Percentiles rank a stretch among this genome's conserved stretches.
phyloP scores from a whole-genome alignment of 2,888 invertebrate species.

The Dexiosoma caninum region DNA sequence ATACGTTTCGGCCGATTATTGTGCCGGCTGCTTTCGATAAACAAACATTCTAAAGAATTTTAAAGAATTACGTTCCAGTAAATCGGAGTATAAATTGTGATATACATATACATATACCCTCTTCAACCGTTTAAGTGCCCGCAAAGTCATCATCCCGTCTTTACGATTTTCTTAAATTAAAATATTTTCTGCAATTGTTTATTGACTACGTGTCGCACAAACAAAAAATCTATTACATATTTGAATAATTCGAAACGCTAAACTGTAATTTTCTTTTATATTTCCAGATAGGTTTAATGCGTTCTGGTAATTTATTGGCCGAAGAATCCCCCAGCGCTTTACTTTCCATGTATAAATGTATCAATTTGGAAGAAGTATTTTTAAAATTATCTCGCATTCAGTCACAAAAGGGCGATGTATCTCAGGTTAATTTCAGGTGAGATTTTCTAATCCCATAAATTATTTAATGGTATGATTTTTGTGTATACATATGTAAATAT shows the following conservation, averaged over 20 bases:
- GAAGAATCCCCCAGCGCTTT: constrained; percentile 93
- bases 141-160: too few relatives aligned
- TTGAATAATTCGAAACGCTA: not conserved
- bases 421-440: constrained; percentile 78
- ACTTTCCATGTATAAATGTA: constrained; percentile 89
- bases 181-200: too few relatives aligned
- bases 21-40: too few relatives aligned
- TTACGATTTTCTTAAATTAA: too few relatives aligned
- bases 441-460: constrained; percentile 19
- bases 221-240: too few relatives aligned
- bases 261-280: not conserved
- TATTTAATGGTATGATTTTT: constrained; percentile 20
- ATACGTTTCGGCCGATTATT: too few relatives aligned
- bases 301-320: constrained; percentile 92
- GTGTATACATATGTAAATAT: not conserved
- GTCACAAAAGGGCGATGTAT: constrained; percentile 80
- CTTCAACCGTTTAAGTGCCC: too few relatives aligned
- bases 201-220: too few relatives aligned
- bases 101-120: too few relatives aligned
- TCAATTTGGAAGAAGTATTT: constrained; percentile 94
- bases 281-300: constrained; percentile 93
- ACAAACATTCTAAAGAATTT: too few relatives aligned
- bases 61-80: too few relatives aligned
- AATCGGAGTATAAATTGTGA: too few relatives aligned
- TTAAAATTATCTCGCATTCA: constrained; percentile 91